Evolutionary conservation across 1,140 invertebrate species (phyloP).

Genomic region (Polypedilum vanderplanki): DNA sequence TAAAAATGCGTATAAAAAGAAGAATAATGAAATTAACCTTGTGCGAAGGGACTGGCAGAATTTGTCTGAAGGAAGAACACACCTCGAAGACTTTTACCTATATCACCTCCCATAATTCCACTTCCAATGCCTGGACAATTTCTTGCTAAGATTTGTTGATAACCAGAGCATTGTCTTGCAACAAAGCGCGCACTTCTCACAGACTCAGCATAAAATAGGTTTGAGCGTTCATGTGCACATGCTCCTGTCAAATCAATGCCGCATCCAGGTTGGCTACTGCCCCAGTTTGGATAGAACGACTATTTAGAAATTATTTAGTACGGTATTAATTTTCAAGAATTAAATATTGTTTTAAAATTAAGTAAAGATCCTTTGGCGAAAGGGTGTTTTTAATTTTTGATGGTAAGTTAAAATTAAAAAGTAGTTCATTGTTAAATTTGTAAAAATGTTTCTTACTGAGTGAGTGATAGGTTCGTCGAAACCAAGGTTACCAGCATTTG

Average conservation of each 20-base stretch:
- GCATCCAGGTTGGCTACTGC: conserved; percentile 57
- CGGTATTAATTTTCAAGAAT: too few species aligned
- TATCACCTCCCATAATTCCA: neutral
- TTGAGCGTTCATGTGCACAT: conserved; percentile 46
- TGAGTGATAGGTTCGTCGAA: conserved; percentile 41
- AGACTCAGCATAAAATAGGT: conserved; percentile 42
- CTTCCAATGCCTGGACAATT: neutral
- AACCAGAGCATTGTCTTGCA: conserved; percentile 31
- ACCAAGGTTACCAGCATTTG: conserved; percentile 39
- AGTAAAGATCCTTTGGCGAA: too few species aligned
- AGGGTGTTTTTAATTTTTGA: too few species aligned
- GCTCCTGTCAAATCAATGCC: conserved; percentile 38
- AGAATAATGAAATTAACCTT: neutral
- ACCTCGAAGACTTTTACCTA: neutral
- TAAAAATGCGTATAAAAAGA: too few species aligned
- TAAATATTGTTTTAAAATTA: too few species aligned
- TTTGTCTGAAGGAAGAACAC: neutral
- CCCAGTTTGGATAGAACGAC: conserved; percentile 51
- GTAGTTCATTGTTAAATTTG: too few species aligned
- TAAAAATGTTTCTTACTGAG: too few species aligned
- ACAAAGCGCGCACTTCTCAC: conserved; percentile 33
- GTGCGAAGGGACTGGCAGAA: neutral
- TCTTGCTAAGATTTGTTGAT: neutral
- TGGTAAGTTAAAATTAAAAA: too few species aligned
- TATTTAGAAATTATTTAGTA: too few species aligned